Conservation (phyloP, 2,797 vertebrate genomes). For the Sphaeramia orbicularis region DNA sequence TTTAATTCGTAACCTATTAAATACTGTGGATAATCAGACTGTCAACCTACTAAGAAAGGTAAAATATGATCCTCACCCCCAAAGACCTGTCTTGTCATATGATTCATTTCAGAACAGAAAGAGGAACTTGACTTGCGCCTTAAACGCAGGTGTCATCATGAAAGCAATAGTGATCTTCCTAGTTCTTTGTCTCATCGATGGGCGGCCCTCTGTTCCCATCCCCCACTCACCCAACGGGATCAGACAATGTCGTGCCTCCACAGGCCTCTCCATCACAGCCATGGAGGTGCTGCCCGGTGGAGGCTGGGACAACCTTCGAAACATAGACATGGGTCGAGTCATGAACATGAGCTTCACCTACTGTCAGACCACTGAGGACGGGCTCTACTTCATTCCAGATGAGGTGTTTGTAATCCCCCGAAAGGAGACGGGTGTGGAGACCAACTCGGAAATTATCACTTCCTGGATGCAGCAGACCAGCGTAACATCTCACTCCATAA, state of each 20-base stretch:
- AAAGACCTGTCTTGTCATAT: constrained; percentile 26
- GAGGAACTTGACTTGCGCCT: constrained; percentile 12
- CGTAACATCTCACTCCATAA: constrained; percentile 85
- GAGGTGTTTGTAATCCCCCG: constrained; percentile 90
- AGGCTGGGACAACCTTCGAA: constrained; percentile 94
- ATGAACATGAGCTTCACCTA: constrained; percentile 87
- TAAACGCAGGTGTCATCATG: constrained; percentile 46
- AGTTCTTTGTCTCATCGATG: constrained; percentile 54
- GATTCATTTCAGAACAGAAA: constrained; percentile 16
- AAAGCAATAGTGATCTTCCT: constrained; percentile 45
- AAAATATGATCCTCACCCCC: neutral
- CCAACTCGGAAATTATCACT: constrained; percentile 90
- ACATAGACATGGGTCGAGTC: constrained; percentile 91
- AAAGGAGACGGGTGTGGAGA: constrained; percentile 90
- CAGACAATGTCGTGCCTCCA: constrained; percentile 78
- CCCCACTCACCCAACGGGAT: constrained; percentile 77
- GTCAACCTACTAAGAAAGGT: constrained; percentile 10
- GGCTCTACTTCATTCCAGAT: constrained; percentile 90
- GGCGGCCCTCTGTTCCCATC: constrained; percentile 57
- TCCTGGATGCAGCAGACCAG: constrained; percentile 90
- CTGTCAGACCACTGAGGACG: constrained; percentile 91
- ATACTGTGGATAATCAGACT: neutral
- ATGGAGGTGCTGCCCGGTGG: constrained; percentile 92
- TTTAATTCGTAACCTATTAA: neutral
- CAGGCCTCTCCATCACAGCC: constrained; percentile 75